Percentiles rank a stretch among this genome's conserved stretches.
Evolutionary conservation across 2,797 vertebrate species (phyloP).

Genomic region (Chelon auratus): DNA sequence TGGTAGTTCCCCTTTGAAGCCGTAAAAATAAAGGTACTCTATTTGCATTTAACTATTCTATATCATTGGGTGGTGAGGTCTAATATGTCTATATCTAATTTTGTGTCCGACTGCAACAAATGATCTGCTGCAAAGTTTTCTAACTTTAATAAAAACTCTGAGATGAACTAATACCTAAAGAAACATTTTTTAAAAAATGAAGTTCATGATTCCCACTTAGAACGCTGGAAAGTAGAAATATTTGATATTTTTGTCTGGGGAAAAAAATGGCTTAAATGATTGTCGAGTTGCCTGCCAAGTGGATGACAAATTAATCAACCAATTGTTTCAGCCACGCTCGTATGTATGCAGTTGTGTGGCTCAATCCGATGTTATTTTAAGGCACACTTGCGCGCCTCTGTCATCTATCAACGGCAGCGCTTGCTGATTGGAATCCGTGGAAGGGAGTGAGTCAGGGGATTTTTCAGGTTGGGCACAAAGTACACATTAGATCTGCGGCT

Average conservation of each 20-base stretch:
- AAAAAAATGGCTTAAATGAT: neutral
- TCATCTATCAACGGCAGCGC: neutral
- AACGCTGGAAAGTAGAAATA: neutral
- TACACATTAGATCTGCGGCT: neutral
- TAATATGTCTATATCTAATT: no score
- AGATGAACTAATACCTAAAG: no score
- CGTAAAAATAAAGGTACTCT: neutral
- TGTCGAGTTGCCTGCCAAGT: neutral
- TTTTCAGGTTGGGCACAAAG: neutral
- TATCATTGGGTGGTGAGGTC: no score
- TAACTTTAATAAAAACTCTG: no score
- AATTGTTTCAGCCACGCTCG: neutral
- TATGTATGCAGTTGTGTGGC: neutral
- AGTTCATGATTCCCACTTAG: neutral
- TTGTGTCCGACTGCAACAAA: no score
- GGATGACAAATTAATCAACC: neutral
- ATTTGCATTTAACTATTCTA: no score
- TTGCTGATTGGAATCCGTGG: neutral
- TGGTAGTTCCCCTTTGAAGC: no score
- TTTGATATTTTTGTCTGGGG: neutral
- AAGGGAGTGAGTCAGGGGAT: neutral
- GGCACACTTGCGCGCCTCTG: neutral
- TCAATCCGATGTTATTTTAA: neutral
- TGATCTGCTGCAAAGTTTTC: no score
- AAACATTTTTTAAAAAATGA: no score